Base-by-base conservation (phyloP, 2,113 vertebrate species). In the Guaruba guarouba region DNA sequence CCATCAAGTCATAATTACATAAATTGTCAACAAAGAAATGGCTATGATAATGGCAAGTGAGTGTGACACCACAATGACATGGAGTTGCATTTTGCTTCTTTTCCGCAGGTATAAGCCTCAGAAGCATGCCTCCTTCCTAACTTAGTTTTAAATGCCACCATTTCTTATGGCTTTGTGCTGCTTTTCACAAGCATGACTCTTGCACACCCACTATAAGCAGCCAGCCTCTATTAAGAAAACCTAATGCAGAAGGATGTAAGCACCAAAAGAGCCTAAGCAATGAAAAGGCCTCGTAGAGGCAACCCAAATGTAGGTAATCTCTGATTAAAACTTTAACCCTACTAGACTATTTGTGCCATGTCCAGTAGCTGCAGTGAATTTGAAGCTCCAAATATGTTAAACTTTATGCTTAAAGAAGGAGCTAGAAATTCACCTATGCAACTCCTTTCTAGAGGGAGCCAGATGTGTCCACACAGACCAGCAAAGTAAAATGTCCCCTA, bases 91-190 rank as follows among this genome's bases (percentile, higher is more conserved):
- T 94, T 66, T 2, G 1, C 35, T 76, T 44, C 29, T 80, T 70
- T 80, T 85, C 63, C 0, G 0, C 0, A 0, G 11, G 18, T 55
- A 0, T 24, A 59, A 63, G 28, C 25, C 61, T 70, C 55, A 11
- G 74, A 83, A 91, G 17, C 0, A 0, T 22, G 22, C 39, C 63
- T 87, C 27, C 78, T 76, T 95, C 59, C 37, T 41, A 31, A 25
- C 14, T 41, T 49, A 44, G 13, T 54, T 84, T 75, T 51, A 82
- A 87, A 55, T 62, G 31, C 31, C 41, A 37, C 57, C 0, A 7
- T 57, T 69, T 87, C 57, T 66, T 87, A 70, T 51, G 11, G 24
- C 37, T 77, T 46, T 44, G 24, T n/a, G 20, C 17, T 77, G 5
- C 14, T 62, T 67, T 81, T 44, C 37, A 43, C 29, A 73, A 74